phyloP scores from a whole-genome alignment of 2,113 vertebrate genomes.

The Fregetta grallaria region DNA sequence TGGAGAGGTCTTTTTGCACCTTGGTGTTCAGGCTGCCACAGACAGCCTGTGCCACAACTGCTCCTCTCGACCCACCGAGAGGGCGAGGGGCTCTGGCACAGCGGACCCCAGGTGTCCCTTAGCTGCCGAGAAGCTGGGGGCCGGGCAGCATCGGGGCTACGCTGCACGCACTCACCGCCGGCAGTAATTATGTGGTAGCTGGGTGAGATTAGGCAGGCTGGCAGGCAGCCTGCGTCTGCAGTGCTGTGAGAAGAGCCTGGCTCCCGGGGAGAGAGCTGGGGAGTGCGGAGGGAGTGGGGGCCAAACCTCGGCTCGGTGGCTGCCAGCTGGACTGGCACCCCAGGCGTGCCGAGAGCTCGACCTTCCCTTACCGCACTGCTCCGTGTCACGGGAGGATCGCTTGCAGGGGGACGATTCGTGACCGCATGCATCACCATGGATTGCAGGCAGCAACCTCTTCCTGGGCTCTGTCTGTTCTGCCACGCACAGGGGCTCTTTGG shows the following conservation, averaged over 20 bases:
- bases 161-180: accelerated
- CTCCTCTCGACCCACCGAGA: not conserved
- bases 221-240: not conserved
- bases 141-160: not conserved
- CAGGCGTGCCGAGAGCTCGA: not conserved
- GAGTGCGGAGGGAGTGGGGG: accelerated
- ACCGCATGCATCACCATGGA: accelerated
- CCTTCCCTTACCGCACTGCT: not conserved
- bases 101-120: not conserved
- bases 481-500: not conserved
- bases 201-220: not conserved
- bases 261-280: not conserved
- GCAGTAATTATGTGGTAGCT: not conserved
- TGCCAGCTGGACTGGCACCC: not conserved
- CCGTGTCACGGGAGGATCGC: not conserved
- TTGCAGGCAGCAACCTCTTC: not conserved
- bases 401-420: accelerated
- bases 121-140: not conserved
- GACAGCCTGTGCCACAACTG: not conserved
- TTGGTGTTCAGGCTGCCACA: not conserved
- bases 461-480: not conserved
- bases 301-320: not conserved
- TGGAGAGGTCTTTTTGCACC: not conserved
- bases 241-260: not conserved
- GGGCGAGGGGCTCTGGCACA: not conserved